Base-by-base conservation (phyloP, 92 coral and sea anemone genomes). In the Hydrozoanthus gracilis region DNA sequence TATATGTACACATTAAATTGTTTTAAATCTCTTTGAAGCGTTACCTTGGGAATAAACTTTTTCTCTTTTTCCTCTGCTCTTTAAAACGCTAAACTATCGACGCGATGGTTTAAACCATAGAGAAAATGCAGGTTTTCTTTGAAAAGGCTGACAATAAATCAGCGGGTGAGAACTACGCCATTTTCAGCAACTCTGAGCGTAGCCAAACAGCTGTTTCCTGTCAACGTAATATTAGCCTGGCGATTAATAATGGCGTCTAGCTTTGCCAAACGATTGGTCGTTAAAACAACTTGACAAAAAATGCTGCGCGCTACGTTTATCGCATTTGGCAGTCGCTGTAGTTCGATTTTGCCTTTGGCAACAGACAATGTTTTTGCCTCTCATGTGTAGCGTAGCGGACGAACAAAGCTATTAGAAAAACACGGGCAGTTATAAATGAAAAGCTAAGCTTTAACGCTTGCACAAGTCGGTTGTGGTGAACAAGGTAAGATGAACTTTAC, bases 151-250 rank as follows among this genome's bases (percentile, higher is more conserved):
- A 27, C 39, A 27, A 27, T 27, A 27, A 27, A 27, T 27, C 39
- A 27, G 39, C 39, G 2, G 39, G 39, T 27, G 39, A 27, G 39
- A 27, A 27, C 39, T 27, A 27, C 39, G 39, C 39, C 39, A 27
- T 27, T 27, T 27, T 27, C 39, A 27, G 39, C 39, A 27, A 27
- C 39, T 27, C 39, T 27, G 39, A 27, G 39, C 39, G 39, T 27
- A 27, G 39, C 39, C 39, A 27, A 74, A 45, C 79, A 74, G 79
- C 60, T 74, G 79, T 45, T 74, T 74, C 56, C 79, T 74, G 39
- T 27, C 39, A 27, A 27, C 39, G 79, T 17, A 74, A 74, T 74
- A 50, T 74, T 49, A 74, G 48, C 79, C 61, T n/a, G n/a, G 79
- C 47, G 79, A 74, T 50, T 50, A 20, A 51, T 50, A 20, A 51